phyloP scores from a whole-genome alignment of 2,797 vertebrate genomes.

The Acanthiza pusilla region DNA sequence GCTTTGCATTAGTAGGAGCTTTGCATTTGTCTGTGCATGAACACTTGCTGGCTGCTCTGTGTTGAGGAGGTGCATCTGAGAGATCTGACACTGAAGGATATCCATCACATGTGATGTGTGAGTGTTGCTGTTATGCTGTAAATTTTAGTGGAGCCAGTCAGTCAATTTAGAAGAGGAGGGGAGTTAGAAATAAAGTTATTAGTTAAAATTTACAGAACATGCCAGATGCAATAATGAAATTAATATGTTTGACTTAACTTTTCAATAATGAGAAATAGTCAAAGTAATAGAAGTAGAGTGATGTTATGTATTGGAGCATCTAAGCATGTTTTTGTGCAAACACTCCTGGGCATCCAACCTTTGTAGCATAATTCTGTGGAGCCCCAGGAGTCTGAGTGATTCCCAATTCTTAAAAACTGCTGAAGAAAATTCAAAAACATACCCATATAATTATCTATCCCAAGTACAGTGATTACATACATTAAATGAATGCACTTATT shows the following conservation, averaged over 20 bases:
- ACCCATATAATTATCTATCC: background rate
- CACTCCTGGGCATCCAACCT: background rate
- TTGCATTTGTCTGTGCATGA: background rate
- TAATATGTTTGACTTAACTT: background rate
- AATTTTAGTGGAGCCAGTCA: background rate
- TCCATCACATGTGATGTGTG: background rate
- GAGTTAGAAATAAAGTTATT: background rate
- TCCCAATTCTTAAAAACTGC: background rate
- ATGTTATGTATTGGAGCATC: background rate
- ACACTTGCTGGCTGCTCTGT: background rate
- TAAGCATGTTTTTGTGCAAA: background rate
- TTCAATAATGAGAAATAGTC: background rate
- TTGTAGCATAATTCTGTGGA: background rate
- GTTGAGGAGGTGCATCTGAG: background rate
- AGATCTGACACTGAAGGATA: background rate
- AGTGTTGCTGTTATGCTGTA: background rate
- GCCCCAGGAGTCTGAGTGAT: background rate
- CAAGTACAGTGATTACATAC: background rate
- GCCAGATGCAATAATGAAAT: background rate
- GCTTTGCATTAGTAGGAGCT: background rate
- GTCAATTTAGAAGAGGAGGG: background rate
- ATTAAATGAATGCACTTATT: background rate
- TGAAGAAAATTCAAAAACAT: background rate
- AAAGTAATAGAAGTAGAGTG: background rate
- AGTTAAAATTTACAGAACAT: background rate